phyloP scores from a whole-genome alignment of 2,113 vertebrate genomes.

The Thymallus thymallus region DNA sequence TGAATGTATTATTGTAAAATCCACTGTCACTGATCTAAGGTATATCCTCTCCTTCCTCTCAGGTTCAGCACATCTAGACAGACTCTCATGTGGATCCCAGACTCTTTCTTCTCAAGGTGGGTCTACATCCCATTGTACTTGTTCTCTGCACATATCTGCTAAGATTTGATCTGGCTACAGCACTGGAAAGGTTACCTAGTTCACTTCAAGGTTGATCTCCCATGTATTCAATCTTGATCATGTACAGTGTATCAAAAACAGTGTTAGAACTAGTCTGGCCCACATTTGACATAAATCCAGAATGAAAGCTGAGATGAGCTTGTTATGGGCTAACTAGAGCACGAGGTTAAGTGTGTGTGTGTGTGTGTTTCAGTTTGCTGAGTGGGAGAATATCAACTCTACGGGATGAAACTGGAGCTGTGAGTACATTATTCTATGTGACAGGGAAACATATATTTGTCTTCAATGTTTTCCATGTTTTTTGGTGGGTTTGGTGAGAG shows the following conservation, averaged over 20 bases:
- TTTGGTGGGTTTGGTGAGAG: too few relatives aligned
- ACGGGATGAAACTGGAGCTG: constrained; percentile 98
- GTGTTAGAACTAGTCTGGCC: background rate
- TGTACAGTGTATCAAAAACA: background rate
- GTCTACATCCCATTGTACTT: background rate
- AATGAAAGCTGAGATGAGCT: constrained; percentile 32
- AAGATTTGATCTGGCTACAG: too few relatives aligned
- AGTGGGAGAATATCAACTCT: constrained; percentile 98
- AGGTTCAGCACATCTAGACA: constrained; percentile 99
- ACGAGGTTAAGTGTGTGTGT: constrained; percentile 18
- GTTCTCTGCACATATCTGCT: background rate
- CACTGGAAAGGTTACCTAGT: too few relatives aligned
- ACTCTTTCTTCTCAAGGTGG: constrained; percentile 99
- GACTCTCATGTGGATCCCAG: constrained; percentile 98
- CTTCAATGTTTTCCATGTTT: background rate
- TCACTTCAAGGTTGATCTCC: too few relatives aligned
- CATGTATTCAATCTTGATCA: too few relatives aligned
- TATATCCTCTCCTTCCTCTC: constrained; percentile 22
- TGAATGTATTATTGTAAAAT: background rate
- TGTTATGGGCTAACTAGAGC: constrained; percentile 19
- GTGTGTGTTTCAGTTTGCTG: constrained; percentile 82
- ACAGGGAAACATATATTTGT: too few relatives aligned
- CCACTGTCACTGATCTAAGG: background rate
- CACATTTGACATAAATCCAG: background rate
- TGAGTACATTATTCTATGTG: constrained; percentile 72